A percentile compares a stretch with the other conserved stretches of the same genome.
These are phyloP conservation scores for Polyodon spathula DNA, from an alignment of 2,113 vertebrate species.

Conservation along the genomic window DNA sequence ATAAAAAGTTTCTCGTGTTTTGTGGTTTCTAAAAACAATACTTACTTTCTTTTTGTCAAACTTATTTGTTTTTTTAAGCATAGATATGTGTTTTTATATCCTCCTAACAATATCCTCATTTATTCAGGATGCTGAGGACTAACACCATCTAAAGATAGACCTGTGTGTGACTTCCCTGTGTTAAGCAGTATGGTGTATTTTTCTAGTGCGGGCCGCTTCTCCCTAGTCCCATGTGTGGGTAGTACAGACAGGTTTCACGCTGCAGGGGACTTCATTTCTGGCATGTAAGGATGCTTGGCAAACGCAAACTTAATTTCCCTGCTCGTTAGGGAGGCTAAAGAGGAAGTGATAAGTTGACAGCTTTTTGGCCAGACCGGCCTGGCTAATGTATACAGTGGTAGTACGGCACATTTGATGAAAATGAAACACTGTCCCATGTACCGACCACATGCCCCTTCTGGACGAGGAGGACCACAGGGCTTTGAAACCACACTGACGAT, in stretches of 20 bases:
- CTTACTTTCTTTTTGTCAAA: no score
- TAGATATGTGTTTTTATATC: no score
- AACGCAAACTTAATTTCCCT: not conserved
- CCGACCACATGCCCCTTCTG: conserved; percentile 37
- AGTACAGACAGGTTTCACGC: conserved; percentile 13
- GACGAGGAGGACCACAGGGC: conserved; percentile 34
- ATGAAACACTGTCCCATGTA: conserved; percentile 28
- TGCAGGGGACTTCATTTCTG: conserved; percentile 8
- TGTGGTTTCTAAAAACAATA: no score
- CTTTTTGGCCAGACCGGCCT: conserved; percentile 24
- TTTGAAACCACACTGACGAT: conserved; percentile 30
- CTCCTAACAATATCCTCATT: no score
- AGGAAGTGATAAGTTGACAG: conserved; percentile 12
- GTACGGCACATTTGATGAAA: conserved; percentile 16
- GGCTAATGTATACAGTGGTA: conserved; percentile 30
- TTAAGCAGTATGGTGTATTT: no score
- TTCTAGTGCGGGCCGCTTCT: no score
- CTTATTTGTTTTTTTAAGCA: no score
- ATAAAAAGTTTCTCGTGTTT: no score
- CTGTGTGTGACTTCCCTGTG: no score
- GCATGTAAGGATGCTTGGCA: conserved; percentile 7
- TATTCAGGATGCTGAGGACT: no score
- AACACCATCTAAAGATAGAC: no score
- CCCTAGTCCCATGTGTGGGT: not conserved
- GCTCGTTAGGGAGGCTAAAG: conserved; percentile 17